Evolutionary conservation across 2,797 vertebrate genomes (phyloP), one percentile per base, ranked within the genome.

Genomic region (Crypturellus tataupa): DNA sequence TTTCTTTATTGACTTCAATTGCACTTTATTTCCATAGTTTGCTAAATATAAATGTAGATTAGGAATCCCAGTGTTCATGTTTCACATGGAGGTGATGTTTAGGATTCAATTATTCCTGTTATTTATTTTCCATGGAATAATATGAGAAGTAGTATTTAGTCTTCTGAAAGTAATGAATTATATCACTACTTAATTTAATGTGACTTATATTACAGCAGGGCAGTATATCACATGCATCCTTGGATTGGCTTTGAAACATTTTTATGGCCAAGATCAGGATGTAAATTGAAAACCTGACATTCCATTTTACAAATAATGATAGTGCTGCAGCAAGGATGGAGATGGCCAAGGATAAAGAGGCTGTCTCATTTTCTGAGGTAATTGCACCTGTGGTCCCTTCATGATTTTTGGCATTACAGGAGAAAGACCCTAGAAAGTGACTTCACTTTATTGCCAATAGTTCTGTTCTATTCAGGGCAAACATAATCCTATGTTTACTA

Each of bases 241-340:
- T 93, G 84, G 68, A 91, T 70, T 70, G 77, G 73, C 73, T 94
- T 94, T 88, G 94, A 93, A 96, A 84, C 60, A 31, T 86, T 93
- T 93, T 94, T 96, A 94, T 93, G 92, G 76, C 81, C 42, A 39
- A 80, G 89, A 95, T 80, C 82, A 49, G 80, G 77, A 76, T 80
- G 87, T 95, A 96, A 96, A 97, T 96, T 96, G 89, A 81, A 96
- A 93, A 95, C 76, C 67, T 89, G 91, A 87, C 94, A 64, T 80
- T 56, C 80, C 91, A 31, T 93, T 93, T 91, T 91, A 89, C 65
- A 95, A 71, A 79, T 92, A 93, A 85, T 91, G 89, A 49, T 80
- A 53, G 12, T 47, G 89, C 69, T 95, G 70, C 59, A 81, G 69
- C 77, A 64, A 39, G 56, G 55, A 35, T 78, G 35, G 85, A 87